A percentile compares a stretch with the other conserved stretches of the same genome.
These are phyloP conservation scores for Palaemon carinicauda DNA, from an alignment of 1,140 invertebrate genomes.

Conservation along the genomic window DNA sequence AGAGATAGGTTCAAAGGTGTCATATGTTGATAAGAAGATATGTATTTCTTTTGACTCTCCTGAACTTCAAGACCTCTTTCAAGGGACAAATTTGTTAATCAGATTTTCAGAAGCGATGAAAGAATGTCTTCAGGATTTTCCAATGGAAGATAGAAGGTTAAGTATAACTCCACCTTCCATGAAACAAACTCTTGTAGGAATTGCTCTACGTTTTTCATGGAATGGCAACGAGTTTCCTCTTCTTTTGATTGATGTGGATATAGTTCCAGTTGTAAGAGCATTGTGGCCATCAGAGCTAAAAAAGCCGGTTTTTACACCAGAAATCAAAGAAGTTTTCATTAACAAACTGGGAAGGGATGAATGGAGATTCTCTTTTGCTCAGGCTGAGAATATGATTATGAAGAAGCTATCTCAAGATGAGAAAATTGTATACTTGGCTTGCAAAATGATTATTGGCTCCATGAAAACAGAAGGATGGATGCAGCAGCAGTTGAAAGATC, in stretches of 20 bases:
- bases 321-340: not conserved
- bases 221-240: conserved; percentile 11
- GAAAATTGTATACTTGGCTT: not conserved
- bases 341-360: not conserved
- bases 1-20: not conserved
- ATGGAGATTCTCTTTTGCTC: conserved; percentile 15
- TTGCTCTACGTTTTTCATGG: conserved; percentile 7
- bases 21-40: not conserved
- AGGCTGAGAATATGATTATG: not conserved
- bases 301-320: not conserved
- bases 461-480: conserved; percentile 18
- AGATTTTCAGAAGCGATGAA: not conserved
- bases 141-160: not conserved
- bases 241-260: conserved; percentile 12
- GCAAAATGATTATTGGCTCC: not conserved
- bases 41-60: not conserved
- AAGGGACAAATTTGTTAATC: not conserved
- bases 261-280: not conserved
- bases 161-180: not conserved
- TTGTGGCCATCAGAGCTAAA: not conserved
- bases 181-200: conserved; percentile 14
- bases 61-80: not conserved
- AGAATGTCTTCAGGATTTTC: not conserved
- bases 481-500: not conserved
- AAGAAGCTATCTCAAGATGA: not conserved